phyloP scores from a whole-genome alignment of 2,797 vertebrate genomes.

The Morus bassanus region DNA sequence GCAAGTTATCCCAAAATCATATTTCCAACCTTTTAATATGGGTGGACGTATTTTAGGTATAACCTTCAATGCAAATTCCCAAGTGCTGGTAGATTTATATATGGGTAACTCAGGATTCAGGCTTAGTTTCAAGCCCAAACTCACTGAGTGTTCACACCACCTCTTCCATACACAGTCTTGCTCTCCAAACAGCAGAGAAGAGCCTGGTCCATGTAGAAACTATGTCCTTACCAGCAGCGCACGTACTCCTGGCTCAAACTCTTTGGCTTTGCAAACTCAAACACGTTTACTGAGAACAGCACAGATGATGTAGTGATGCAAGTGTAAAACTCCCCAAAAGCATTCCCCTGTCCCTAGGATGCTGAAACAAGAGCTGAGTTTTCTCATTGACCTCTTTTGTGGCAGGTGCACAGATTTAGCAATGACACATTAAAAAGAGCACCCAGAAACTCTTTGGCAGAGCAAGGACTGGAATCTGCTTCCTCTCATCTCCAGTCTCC shows the following conservation, averaged over 20 bases:
- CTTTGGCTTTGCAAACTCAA: not conserved
- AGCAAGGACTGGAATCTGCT: not conserved
- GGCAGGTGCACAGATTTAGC: not conserved
- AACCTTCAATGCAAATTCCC: not conserved
- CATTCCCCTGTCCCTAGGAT: not conserved
- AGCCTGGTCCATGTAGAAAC: not conserved
- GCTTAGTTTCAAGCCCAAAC: not conserved
- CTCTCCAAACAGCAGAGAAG: not conserved
- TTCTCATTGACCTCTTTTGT: not conserved
- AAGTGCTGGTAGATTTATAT: not conserved
- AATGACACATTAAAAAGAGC: not conserved
- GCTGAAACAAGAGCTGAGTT: not conserved
- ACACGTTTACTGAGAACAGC: not conserved
- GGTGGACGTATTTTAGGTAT: not conserved
- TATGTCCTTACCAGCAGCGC: not conserved
- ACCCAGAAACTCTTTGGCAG: not conserved
- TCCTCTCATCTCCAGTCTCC: not conserved
- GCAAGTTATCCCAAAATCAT: not conserved
- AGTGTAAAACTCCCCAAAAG: not conserved
- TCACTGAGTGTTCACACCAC: not conserved
- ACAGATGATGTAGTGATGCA: not conserved
- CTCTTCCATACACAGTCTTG: not conserved
- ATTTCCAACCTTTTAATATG: not conserved
- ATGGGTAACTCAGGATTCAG: not conserved
- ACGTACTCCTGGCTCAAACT: not conserved